Base-by-base conservation (phyloP, 2,113 vertebrate genomes). In the Oryzias curvinotus region DNA sequence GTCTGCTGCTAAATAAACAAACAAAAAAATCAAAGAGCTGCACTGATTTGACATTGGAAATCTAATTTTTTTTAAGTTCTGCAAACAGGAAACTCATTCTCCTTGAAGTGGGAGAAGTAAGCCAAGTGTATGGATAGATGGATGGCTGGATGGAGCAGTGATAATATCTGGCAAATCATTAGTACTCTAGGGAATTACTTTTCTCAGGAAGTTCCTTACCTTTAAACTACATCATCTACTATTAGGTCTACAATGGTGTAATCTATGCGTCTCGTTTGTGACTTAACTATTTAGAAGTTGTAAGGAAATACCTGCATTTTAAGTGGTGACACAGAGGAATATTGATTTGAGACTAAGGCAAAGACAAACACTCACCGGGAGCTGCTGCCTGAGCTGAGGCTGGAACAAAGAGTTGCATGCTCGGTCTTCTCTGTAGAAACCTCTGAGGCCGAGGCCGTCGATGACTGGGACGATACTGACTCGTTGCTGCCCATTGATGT, bases 381-480 rank as follows among this genome's bases (percentile, higher is more conserved):
- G 89, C 89, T 90, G 73, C 90, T 92, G 57, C 81, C 85, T 46
- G 81, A 73, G 74, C 86, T 87, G 47, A 76, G 71, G 17, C 88
- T 91, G 74, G 78, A 2, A 19, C 79, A 73, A 14, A 78, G 71
- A 5, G 93, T 83, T 67, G 91, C 77, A 49, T 94, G 93, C 76
- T 78, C 92, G 1, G 90, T 90, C 76, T 85, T 90, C 50, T 91
- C 91, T 0, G 82, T 74, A 0, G 92, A 86, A 17, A 89, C 92
- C 17, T 89, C 92, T 1, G 91, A 89, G 63, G 83, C 57, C 0
- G 92, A 92, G 2, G 90, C 88, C 0, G 89, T 92, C 0, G 96
- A 96, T n/a, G 96, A 95, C 1, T 95, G 94, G 13, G 96, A 96
- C 16, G 95, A 96, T 15, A 96, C 93, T 0, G 96, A 97, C 84